Conservation (phyloP, 2,113 vertebrate genomes). For the Brachypodius melanocephalos region DNA sequence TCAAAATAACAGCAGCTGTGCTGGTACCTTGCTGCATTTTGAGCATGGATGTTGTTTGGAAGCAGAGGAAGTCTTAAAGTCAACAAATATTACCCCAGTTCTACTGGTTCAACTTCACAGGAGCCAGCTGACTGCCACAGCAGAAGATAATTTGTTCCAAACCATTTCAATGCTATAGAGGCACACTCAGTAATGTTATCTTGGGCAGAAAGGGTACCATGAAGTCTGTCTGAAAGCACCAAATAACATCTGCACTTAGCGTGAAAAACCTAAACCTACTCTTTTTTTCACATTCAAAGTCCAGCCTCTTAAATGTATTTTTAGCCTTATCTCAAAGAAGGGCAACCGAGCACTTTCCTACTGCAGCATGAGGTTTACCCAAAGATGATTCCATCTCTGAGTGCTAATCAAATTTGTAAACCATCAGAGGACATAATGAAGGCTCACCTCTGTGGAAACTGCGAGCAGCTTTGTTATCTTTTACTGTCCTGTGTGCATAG, state of each 20-base stretch:
- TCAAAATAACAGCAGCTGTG: not conserved
- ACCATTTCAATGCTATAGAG: not conserved
- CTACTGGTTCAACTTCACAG: not conserved
- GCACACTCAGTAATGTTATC: not conserved
- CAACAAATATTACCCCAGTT: not conserved
- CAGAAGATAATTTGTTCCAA: not conserved
- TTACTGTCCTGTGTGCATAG: not conserved
- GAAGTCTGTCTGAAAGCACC: not conserved
- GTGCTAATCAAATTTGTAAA: constrained; percentile 14
- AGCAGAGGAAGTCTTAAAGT: not conserved
- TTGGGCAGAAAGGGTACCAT: not conserved
- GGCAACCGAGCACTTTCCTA: not conserved
- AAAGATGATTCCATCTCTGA: constrained; percentile 2
- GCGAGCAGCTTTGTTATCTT: constrained; percentile 3
- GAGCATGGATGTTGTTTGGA: not conserved
- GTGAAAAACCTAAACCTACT: not conserved
- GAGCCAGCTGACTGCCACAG: not conserved
- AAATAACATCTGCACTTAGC: not conserved
- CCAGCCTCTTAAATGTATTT: not conserved
- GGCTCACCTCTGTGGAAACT: not conserved
- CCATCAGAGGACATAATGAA: not conserved
- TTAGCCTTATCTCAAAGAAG: constrained; percentile 4
- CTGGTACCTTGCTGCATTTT: not conserved
- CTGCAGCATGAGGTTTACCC: not conserved
- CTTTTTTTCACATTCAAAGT: not conserved